Conservation (phyloP, 2,797 vertebrate species). For the Paratrypauchen microcephalus region DNA sequence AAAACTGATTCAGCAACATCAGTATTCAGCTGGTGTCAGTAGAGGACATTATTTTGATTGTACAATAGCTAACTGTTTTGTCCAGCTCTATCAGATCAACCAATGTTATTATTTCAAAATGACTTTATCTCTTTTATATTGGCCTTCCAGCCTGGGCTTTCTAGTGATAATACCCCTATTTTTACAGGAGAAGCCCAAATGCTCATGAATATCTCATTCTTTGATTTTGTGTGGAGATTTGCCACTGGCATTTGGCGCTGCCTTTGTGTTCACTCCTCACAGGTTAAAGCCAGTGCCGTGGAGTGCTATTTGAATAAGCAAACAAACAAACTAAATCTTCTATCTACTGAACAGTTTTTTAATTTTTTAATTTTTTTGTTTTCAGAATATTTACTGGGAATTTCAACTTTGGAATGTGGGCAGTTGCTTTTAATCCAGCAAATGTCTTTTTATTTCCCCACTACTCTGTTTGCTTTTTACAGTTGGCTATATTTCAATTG, state of each 20-base stretch:
- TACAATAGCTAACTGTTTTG: neutral
- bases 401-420: neutral
- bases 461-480: neutral
- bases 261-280: neutral
- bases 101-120: constrained; percentile 9
- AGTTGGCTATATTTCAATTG: neutral
- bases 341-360: too few species aligned
- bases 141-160: neutral
- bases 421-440: neutral
- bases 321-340: neutral
- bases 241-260: neutral
- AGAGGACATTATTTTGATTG: neutral
- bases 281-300: constrained; percentile 1
- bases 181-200: constrained; percentile 10
- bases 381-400: neutral
- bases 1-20: neutral
- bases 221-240: constrained; percentile 6
- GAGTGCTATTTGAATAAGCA: constrained; percentile 5
- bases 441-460: neutral
- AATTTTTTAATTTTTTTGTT: too few species aligned
- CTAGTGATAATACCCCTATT: neutral
- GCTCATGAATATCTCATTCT: constrained; percentile 5
- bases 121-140: neutral
- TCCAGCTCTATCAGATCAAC: constrained; percentile 12
- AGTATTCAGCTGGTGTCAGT: neutral